Conservation (phyloP, 2,888 invertebrate species). For the Drosophila austrosaltans region DNA sequence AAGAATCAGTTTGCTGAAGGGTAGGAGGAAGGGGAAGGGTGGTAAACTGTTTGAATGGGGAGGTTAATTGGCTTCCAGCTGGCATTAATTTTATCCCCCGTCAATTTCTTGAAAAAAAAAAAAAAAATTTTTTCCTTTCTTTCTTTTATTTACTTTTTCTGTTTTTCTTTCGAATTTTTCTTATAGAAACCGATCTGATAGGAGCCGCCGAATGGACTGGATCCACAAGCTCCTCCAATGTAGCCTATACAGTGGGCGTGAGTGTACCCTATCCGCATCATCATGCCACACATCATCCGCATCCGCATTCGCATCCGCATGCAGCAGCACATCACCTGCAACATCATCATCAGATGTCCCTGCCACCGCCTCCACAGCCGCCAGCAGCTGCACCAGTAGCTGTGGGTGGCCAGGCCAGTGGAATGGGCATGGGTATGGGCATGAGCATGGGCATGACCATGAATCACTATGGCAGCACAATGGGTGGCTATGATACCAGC, state of each 20-base stretch:
- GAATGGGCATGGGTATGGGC: slow-evolving; percentile 78
- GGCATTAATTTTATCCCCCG: slow-evolving; percentile 24
- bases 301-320: slow-evolving; percentile 39
- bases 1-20: slow-evolving; percentile 1
- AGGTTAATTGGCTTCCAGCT: slow-evolving; percentile 44
- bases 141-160: not conserved
- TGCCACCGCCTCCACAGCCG: slow-evolving; percentile 84
- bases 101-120: not conserved
- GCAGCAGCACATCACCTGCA: slow-evolving; percentile 56
- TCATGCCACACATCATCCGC: slow-evolving; percentile 52
- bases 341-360: slow-evolving; percentile 80
- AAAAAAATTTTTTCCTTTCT: not conserved
- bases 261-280: slow-evolving; percentile 61
- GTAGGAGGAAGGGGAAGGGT: too few species aligned
- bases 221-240: slow-evolving; percentile 80
- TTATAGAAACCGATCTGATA: slow-evolving; percentile 86
- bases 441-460: slow-evolving; percentile 42
- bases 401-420: slow-evolving; percentile 42
- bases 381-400: slow-evolving; percentile 82
- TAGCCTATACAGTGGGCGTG: slow-evolving; percentile 47
- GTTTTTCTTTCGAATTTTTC: slow-evolving; percentile 42
- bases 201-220: slow-evolving; percentile 87
- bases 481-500: slow-evolving; percentile 83
- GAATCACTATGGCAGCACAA: slow-evolving; percentile 80
- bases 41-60: not conserved